A percentile compares a stretch with the other conserved stretches of the same genome.
Conservation (phyloP, 2,113 vertebrate species). For the Marmota flaviventris region DNA sequence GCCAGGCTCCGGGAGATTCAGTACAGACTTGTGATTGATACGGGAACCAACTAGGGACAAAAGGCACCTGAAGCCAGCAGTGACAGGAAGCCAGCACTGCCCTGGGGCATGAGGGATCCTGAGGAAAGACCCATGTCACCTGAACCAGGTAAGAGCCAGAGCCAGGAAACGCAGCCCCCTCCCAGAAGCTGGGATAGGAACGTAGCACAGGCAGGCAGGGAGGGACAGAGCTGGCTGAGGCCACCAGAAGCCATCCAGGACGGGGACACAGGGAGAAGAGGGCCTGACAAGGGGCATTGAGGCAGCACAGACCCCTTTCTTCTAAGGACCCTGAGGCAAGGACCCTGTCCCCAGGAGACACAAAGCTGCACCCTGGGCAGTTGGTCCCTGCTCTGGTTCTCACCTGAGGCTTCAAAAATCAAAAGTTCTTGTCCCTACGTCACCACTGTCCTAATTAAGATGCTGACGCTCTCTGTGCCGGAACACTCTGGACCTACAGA, state of each 20-base stretch:
- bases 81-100: not conserved
- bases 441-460: not conserved
- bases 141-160: not conserved
- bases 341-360: not conserved
- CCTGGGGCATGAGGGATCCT: accelerated
- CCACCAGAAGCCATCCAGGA: not conserved
- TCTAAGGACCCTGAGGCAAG: not conserved
- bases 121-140: no score
- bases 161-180: not conserved
- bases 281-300: not conserved
- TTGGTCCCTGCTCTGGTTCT: not conserved
- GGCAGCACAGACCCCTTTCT: not conserved
- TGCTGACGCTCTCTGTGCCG: not conserved
- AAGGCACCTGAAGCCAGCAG: not conserved
- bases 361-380: not conserved
- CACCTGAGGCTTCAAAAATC: not conserved
- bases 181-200: not conserved
- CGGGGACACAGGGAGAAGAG: not conserved
- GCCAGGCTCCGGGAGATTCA: not conserved
- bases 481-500: no score
- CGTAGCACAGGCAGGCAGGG: not conserved
- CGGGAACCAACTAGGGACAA: not conserved
- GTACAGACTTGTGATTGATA: not conserved
- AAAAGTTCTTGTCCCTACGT: not conserved
- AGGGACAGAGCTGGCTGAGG: not conserved